These are phyloP conservation scores for Picathartes gymnocephalus DNA, from an alignment of 2,113 vertebrate species.

Conservation along the genomic window DNA sequence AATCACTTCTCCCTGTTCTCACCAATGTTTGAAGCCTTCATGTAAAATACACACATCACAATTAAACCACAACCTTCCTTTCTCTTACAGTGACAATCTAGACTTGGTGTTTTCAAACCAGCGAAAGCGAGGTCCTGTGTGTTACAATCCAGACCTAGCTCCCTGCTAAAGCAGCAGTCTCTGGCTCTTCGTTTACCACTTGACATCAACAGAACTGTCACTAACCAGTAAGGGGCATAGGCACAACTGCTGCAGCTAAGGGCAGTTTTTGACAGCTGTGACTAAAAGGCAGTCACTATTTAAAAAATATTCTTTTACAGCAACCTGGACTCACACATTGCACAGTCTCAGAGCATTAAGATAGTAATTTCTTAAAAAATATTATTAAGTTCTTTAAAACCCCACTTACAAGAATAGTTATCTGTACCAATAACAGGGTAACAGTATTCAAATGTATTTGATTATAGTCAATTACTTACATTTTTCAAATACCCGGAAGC, in stretches of 20 bases:
- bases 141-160: neutral
- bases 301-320: neutral
- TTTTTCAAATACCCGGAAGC: neutral
- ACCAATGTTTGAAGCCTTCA: neutral
- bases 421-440: neutral
- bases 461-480: neutral
- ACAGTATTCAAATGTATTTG: neutral
- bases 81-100: neutral
- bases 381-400: neutral
- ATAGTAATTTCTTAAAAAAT: neutral
- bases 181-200: neutral
- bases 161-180: neutral
- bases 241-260: neutral
- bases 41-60: accelerated
- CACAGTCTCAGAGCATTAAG: neutral
- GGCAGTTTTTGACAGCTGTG: neutral
- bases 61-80: neutral
- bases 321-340: neutral
- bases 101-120: neutral
- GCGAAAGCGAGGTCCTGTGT: neutral
- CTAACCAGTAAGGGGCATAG: neutral
- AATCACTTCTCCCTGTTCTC: neutral
- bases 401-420: neutral
- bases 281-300: neutral
- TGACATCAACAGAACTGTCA: neutral